These are phyloP conservation scores for Pseudorasbora parva DNA, from an alignment of 2,113 vertebrate genomes.

Conservation along the genomic window DNA sequence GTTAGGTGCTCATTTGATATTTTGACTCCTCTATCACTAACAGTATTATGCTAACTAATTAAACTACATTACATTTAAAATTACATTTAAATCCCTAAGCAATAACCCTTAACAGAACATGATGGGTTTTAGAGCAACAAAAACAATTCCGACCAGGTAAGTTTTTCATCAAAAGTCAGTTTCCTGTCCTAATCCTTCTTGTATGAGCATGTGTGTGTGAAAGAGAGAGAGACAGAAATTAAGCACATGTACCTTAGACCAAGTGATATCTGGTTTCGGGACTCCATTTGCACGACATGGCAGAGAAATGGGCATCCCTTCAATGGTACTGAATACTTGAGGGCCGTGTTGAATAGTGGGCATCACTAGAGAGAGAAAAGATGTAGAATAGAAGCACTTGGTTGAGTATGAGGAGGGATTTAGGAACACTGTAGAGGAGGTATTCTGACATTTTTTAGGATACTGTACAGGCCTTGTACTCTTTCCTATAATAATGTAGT, in stretches of 20 bases:
- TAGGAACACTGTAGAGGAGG: neutral
- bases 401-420: neutral
- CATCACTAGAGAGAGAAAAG: constrained; percentile 76
- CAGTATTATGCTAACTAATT: neutral
- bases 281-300: constrained; percentile 88
- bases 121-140: no score
- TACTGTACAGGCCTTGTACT: constrained; percentile 36
- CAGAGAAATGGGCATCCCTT: constrained; percentile 84
- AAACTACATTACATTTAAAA: neutral
- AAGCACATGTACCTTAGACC: constrained; percentile 86
- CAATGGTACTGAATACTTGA: constrained; percentile 93
- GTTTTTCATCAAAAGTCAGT: neutral
- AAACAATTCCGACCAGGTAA: no score
- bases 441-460: neutral
- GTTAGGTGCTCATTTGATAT: no score
- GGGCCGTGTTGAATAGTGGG: constrained; percentile 93
- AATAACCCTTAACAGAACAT: neutral
- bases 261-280: constrained; percentile 86
- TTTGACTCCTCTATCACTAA: neutral
- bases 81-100: neutral
- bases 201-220: constrained; percentile 6
- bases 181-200: neutral
- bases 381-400: constrained; percentile 6
- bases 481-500: neutral
- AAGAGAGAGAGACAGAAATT: neutral